These are phyloP conservation scores for Anagrus nilaparvatae DNA, from an alignment of 1,140 invertebrate species.

Conservation along the genomic window DNA sequence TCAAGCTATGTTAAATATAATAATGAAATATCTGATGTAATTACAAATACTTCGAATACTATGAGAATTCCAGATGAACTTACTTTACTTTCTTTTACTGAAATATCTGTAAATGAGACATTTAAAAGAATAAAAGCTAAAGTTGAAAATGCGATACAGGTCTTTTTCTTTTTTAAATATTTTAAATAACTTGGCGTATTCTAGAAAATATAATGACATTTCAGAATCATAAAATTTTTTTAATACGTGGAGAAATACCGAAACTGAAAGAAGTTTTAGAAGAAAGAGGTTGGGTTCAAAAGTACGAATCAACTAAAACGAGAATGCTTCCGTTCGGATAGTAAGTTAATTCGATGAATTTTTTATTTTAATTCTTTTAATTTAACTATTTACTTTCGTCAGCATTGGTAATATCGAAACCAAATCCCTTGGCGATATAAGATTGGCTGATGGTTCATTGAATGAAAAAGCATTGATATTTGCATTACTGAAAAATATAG, in stretches of 20 bases:
- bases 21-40: slow-evolving; percentile 13
- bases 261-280: slow-evolving; percentile 29
- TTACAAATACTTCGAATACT: slow-evolving; percentile 14
- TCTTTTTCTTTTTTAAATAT: slow-evolving; percentile 9
- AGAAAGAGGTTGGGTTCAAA: slow-evolving; percentile 33
- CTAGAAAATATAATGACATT: background rate
- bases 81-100: slow-evolving; percentile 1
- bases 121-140: slow-evolving; percentile 19
- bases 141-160: slow-evolving; percentile 25
- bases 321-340: slow-evolving; percentile 34
- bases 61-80: slow-evolving; percentile 10
- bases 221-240: slow-evolving; percentile 33
- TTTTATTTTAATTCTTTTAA: background rate
- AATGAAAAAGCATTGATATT: slow-evolving; percentile 33
- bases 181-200: background rate
- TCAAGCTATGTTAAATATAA: slow-evolving; percentile 18
- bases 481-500: slow-evolving; percentile 21
- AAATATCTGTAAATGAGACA: slow-evolving; percentile 14
- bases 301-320: slow-evolving; percentile 33
- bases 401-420: slow-evolving; percentile 24
- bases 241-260: slow-evolving; percentile 34
- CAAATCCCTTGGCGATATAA: slow-evolving; percentile 29
- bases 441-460: slow-evolving; percentile 22
- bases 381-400: slow-evolving; percentile 14
- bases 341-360: slow-evolving; percentile 13